A percentile compares a stretch with the other conserved stretches of the same genome.
phyloP scores from a whole-genome alignment of 2,888 invertebrate genomes.

The Cinara cedri region DNA sequence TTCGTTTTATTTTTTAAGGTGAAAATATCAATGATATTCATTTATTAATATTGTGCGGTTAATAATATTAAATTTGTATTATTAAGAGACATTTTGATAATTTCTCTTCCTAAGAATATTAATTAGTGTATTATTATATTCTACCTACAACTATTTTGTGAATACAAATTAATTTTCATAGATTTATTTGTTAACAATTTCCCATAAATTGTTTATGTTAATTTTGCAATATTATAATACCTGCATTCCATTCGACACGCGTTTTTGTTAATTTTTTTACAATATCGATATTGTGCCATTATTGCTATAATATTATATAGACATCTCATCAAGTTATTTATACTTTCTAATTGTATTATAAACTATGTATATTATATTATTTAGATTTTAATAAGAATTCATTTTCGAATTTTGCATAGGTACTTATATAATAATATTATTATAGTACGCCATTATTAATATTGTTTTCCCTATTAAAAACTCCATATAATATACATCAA shows the following conservation, averaged over 20 bases:
- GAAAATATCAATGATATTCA: too few relatives aligned
- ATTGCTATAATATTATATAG: not conserved
- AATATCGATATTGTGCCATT: not conserved
- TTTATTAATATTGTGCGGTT: too few relatives aligned
- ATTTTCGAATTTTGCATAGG: not conserved
- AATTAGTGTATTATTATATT: too few relatives aligned
- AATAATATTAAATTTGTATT: too few relatives aligned
- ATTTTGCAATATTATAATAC: slow-evolving; percentile 4
- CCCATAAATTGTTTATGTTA: slow-evolving; percentile 2
- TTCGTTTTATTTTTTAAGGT: too few relatives aligned
- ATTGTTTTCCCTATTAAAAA: not conserved
- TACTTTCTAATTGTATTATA: slow-evolving; percentile 34
- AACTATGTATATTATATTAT: slow-evolving; percentile 1
- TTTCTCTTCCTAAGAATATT: too few relatives aligned
- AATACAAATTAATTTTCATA: too few relatives aligned
- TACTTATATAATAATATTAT: not conserved
- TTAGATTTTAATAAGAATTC: slow-evolving; percentile 2
- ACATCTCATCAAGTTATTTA: not conserved
- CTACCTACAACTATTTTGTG: too few relatives aligned
- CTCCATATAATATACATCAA: too few relatives aligned
- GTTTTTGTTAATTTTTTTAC: not conserved
- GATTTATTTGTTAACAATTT: too few relatives aligned
- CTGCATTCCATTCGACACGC: not conserved
- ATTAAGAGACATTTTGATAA: too few relatives aligned
- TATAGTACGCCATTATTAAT: not conserved